These are phyloP conservation scores for Avahi laniger DNA, from an alignment of 2,797 vertebrate genomes.

Conservation along the genomic window DNA sequence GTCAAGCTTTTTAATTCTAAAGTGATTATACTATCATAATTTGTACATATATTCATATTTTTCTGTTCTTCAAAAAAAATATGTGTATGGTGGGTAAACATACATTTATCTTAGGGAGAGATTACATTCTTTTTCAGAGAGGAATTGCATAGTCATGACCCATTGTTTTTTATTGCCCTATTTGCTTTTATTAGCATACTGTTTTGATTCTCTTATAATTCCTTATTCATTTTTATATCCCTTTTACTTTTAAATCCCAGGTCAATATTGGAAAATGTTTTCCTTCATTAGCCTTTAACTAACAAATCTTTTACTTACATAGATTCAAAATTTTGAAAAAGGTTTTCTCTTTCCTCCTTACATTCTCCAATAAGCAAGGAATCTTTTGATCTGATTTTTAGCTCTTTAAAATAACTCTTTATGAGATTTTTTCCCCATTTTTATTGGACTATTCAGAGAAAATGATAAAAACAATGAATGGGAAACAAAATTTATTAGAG, in stretches of 20 bases:
- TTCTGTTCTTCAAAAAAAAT: background rate
- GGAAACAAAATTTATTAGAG: background rate
- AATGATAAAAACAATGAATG: background rate
- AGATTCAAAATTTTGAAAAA: background rate
- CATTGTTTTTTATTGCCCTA: background rate
- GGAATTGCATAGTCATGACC: background rate
- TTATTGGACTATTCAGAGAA: background rate
- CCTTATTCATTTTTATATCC: background rate
- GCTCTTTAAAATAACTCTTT: background rate
- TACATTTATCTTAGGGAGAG: background rate
- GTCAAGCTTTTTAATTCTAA: background rate
- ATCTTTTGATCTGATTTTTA: background rate
- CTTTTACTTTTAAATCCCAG: background rate
- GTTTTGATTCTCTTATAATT: slow-evolving; percentile 2
- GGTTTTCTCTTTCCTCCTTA: background rate
- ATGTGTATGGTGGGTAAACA: background rate
- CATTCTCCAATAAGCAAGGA: background rate
- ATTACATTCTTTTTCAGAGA: background rate
- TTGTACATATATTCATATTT: background rate
- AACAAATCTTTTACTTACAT: background rate
- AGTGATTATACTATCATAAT: background rate
- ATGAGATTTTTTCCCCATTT: background rate
- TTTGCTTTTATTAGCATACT: background rate
- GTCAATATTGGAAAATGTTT: background rate
- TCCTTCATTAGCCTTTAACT: background rate